These are phyloP conservation scores for Sarotherodon lohbergeri DNA, from an alignment of 2,113 vertebrate genomes.

Conservation along the genomic window DNA sequence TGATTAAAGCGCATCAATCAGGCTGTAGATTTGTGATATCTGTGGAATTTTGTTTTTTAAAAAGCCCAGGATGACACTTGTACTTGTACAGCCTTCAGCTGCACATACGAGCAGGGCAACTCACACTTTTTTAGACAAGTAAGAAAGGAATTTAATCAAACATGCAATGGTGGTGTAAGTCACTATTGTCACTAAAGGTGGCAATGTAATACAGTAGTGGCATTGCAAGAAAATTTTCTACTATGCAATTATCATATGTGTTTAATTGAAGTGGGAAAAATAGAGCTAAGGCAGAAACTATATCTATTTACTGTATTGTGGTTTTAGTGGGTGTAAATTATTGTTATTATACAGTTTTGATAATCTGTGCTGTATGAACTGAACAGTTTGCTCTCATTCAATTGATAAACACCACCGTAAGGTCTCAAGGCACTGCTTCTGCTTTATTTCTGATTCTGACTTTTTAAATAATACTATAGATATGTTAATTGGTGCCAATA, in stretches of 20 bases:
- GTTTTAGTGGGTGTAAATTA: neutral
- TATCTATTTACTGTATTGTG: neutral
- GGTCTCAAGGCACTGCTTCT: neutral
- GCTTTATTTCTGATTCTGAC: neutral
- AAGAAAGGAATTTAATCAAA: neutral
- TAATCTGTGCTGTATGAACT: neutral
- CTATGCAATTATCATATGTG: neutral
- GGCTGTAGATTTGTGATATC: neutral
- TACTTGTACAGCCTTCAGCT: neutral
- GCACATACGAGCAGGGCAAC: neutral
- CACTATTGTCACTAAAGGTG: neutral
- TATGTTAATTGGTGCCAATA: neutral
- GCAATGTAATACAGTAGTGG: neutral
- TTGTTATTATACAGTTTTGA: neutral
- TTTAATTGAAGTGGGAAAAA: neutral
- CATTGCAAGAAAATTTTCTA: neutral
- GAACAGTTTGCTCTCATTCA: neutral
- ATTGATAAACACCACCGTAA: neutral
- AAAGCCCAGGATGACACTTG: neutral
- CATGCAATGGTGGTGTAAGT: neutral
- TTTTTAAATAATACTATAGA: rapidly evolving
- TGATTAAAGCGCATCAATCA: neutral
- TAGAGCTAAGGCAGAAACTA: neutral
- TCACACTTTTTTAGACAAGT: neutral
- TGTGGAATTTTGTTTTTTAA: neutral